These are phyloP conservation scores for Phylloscopus trochiloides DNA, from an alignment of 2,113 vertebrate genomes.

Conservation along the genomic window DNA sequence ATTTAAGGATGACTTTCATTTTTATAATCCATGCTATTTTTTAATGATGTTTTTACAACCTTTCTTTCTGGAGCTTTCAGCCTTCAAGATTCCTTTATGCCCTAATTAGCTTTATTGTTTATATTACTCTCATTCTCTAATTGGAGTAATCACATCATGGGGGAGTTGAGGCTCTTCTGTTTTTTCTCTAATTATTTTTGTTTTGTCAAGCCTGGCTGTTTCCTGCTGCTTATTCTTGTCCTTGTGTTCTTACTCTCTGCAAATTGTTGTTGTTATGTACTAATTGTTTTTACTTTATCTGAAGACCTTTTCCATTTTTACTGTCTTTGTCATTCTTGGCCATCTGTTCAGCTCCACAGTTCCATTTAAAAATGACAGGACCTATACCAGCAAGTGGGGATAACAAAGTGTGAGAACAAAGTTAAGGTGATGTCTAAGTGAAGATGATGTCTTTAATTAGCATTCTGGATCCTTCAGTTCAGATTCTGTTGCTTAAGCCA, in stretches of 20 bases:
- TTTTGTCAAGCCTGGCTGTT: conserved; percentile 17
- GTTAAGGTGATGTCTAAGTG: not conserved
- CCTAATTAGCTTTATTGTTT: conserved; percentile 46
- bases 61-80: conserved; percentile 6
- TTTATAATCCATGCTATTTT: not conserved
- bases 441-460: not conserved
- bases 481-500: not conserved
- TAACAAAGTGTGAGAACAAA: not conserved
- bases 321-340: not conserved
- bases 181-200: conserved; percentile 49
- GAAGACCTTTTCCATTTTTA: not conserved
- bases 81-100: not conserved
- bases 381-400: not conserved
- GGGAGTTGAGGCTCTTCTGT: not conserved
- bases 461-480: not conserved
- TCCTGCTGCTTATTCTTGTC: conserved; percentile 16
- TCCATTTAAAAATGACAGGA: not conserved
- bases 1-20: not conserved
- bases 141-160: conserved; percentile 11
- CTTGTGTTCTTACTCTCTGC: not conserved
- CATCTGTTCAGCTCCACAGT: not conserved
- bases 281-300: conserved; percentile 13
- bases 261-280: conserved; percentile 9
- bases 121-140: conserved; percentile 21
- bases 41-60: not conserved